Conservation (phyloP, 2,113 vertebrate species). For the Lagopus muta region DNA sequence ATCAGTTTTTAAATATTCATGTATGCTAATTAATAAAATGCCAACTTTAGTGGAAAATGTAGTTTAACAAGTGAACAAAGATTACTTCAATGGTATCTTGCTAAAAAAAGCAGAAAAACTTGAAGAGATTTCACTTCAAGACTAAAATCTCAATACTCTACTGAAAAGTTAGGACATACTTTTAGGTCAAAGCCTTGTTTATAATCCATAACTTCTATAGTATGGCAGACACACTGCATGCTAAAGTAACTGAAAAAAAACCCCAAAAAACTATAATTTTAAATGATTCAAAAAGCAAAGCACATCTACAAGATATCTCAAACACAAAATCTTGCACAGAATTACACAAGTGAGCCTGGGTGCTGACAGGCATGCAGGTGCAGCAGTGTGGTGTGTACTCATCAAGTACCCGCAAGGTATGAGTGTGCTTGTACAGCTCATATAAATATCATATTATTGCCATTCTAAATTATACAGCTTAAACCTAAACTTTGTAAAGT, state of each 20-base stretch:
- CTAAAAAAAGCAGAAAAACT: not conserved
- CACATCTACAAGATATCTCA: not conserved
- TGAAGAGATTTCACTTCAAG: not conserved
- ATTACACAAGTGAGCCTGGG: not conserved
- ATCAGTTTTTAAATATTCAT: not conserved
- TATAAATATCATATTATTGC: not conserved
- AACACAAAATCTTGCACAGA: not conserved
- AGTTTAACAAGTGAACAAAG: not conserved
- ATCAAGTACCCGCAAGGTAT: not conserved
- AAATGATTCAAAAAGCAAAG: not conserved
- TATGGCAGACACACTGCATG: not conserved
- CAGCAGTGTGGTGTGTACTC: not conserved
- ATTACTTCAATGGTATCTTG: not conserved
- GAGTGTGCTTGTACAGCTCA: not conserved
- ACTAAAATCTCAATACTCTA: not conserved
- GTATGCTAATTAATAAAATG: not conserved
- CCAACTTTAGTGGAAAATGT: not conserved
- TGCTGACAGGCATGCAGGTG: rapidly evolving
- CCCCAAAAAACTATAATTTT: not conserved
- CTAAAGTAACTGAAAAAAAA: not conserved
- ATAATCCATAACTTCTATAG: not conserved
- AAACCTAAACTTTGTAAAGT: not conserved
- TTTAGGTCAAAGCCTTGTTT: not conserved
- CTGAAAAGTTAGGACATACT: not conserved
- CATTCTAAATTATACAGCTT: not conserved